Evolutionary conservation across 2,797 vertebrate genomes (phyloP), one percentile per base, ranked within the genome.

Genomic region (Intellagama lesueurii): DNA sequence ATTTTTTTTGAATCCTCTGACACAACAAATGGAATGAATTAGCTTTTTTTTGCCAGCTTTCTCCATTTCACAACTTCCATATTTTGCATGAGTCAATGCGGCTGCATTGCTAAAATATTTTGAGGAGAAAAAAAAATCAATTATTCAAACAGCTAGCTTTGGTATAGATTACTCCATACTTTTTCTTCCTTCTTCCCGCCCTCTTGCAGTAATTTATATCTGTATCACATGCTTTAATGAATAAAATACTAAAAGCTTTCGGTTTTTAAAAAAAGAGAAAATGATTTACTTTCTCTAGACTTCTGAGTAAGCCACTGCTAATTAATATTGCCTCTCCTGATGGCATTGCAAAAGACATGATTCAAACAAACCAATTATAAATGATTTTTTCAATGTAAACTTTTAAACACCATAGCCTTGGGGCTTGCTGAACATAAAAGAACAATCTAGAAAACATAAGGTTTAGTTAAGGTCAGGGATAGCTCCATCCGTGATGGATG

Each of bases 321-420:
- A 97, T 94, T 96, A 96, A 96, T 95, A 91, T 68, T 87, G 91
- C 91, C 90, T 22, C 91, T 93, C 95, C 91, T 94, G 94, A 95
- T 96, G 95, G 90, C 92, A 95, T 93, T 95, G 94, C 92, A 94
- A 93, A 94, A 94, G 91, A 92, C 94, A 87, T 89, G 94, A 93
- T 92, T 97, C 95, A 96, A 97, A 97, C 92, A 94, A 96, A 96
- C 93, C 91, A 95, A 95, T 97, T 96, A 96, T 84, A 94, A 96
- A 96, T 95, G 93, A 91, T 97, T 96, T 95, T 88, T 95, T 95
- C 92, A 93, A 93, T 93, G 95, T 96, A 96, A 97, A 97, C 96
- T 93, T 96, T 94, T 94, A 96, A 86, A 93, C 94, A 94, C 93
- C 30, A 28, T 95, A 96, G 96, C 96, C 97, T 60, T 60, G 94